A percentile compares a stretch with the other conserved stretches of the same genome.
Conservation (phyloP, 2,113 vertebrate species). For the Dromiciops gliroides region DNA sequence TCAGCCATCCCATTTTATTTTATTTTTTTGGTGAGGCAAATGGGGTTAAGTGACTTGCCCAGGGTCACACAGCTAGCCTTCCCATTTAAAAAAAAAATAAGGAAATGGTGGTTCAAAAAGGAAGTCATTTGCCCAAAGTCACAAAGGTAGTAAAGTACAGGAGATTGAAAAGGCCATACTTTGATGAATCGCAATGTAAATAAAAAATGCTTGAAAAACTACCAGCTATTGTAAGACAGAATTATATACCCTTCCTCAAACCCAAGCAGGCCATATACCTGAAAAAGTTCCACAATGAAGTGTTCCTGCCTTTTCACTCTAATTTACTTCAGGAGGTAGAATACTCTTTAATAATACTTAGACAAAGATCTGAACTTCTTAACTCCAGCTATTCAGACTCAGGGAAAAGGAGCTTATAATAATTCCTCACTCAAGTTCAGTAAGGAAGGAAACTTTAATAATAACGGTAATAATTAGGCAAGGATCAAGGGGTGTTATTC, state of each 20-base stretch:
- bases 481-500: neutral
- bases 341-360: neutral
- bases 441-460: neutral
- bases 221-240: neutral
- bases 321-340: neutral
- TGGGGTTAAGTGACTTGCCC: too few species aligned
- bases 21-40: too few species aligned
- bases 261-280: neutral
- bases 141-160: neutral
- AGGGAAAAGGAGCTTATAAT: neutral
- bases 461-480: neutral
- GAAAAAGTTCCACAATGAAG: neutral
- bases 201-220: neutral
- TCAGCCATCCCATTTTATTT: neutral
- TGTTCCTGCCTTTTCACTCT: neutral
- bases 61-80: too few species aligned
- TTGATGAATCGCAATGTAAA: neutral
- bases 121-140: neutral
- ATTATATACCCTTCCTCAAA: neutral
- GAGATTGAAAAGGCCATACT: neutral
- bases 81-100: too few species aligned
- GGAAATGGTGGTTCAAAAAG: neutral
- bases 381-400: neutral
- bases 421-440: neutral
- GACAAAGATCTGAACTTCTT: neutral